phyloP scores from a whole-genome alignment of 2,797 vertebrate genomes.

The Cygnus olor region DNA sequence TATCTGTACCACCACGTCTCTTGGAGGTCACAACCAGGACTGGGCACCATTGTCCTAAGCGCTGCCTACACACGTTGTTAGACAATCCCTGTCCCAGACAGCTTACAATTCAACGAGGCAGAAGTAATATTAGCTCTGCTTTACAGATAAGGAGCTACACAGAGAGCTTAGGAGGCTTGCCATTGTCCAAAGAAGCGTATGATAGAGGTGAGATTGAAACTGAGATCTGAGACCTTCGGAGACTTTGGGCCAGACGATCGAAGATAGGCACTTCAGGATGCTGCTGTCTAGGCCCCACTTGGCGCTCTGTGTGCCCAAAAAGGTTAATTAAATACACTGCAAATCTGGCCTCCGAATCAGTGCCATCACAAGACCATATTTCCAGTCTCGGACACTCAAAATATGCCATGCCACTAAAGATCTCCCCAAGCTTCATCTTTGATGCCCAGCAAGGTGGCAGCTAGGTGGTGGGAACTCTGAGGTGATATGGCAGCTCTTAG shows the following conservation, averaged over 20 bases:
- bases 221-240: neutral
- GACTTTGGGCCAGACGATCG: neutral
- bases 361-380: neutral
- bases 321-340: neutral
- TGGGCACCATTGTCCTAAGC: neutral
- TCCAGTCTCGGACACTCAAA: neutral
- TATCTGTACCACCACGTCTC: neutral
- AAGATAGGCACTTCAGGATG: neutral
- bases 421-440: neutral
- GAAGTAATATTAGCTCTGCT: slow-evolving; percentile 1
- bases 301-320: neutral
- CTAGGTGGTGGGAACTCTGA: neutral
- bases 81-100: slow-evolving; percentile 45
- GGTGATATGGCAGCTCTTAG: neutral
- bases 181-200: neutral
- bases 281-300: neutral
- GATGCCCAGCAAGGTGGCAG: neutral
- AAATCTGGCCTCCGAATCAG: neutral
- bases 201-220: neutral
- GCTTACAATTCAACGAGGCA: neutral
- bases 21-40: slow-evolving; percentile 18
- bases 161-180: neutral
- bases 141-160: slow-evolving; percentile 1
- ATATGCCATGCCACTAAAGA: neutral
- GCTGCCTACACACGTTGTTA: slow-evolving; percentile 16